Conservation (phyloP, 2,888 invertebrate species). For the Caenorhabditis angaria region DNA sequence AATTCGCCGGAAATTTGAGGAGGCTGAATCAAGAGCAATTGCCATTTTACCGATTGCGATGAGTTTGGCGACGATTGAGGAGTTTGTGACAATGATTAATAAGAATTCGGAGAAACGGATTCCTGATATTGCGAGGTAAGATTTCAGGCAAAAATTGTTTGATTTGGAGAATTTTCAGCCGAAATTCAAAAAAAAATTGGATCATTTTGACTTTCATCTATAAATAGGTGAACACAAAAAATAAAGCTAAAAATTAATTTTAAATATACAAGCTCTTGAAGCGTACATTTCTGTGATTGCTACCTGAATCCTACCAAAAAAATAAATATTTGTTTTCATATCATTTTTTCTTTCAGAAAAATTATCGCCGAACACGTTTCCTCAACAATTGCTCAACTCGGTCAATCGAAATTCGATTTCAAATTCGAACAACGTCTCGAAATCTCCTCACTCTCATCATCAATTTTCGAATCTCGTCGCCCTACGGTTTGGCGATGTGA, state of each 20-base stretch:
- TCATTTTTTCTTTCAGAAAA: background rate
- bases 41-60: conserved; percentile 30
- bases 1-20: conserved; percentile 2
- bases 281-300: no score
- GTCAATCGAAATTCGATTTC: background rate
- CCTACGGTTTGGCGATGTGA: conserved; percentile 37
- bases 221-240: no score
- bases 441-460: conserved; percentile 9
- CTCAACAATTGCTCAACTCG: background rate
- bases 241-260: no score
- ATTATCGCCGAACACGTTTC: background rate
- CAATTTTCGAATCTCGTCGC: conserved; percentile 14
- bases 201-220: no score
- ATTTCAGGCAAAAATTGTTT: no score
- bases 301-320: no score
- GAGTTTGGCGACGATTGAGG: conserved; percentile 22
- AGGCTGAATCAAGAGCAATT: conserved; percentile 16
- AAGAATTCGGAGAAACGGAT: conserved; percentile 21
- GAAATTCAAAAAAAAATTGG: no score
- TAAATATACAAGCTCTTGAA: no score
- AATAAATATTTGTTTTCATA: no score
- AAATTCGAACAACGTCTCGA: background rate
- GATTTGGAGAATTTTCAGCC: no score
- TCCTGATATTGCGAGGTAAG: conserved; percentile 26
- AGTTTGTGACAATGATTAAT: conserved; percentile 20